These are phyloP conservation scores for Melierax canorus DNA, from an alignment of 2,113 vertebrate genomes.

Conservation along the genomic window DNA sequence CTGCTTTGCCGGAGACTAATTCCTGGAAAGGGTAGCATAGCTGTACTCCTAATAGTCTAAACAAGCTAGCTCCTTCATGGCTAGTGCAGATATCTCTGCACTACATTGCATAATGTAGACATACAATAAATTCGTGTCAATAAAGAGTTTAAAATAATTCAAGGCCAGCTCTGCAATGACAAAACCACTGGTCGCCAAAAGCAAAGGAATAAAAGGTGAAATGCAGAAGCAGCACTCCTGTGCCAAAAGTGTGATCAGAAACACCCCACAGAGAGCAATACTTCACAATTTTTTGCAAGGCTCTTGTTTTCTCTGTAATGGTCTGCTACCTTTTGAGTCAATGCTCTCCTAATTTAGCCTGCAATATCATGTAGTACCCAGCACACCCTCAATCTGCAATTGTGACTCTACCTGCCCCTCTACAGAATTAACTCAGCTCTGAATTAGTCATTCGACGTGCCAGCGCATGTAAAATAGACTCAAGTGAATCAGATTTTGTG, in stretches of 20 bases:
- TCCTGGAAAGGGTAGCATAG: not conserved
- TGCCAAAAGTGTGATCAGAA: not conserved
- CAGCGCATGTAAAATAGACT: not conserved
- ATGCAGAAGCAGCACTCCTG: not conserved
- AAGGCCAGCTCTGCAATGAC: not conserved
- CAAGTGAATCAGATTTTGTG: not conserved
- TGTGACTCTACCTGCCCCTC: constrained; percentile 3
- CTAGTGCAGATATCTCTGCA: not conserved
- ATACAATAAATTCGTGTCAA: not conserved
- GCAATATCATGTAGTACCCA: not conserved
- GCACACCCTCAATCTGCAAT: not conserved
- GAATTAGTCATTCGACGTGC: not conserved
- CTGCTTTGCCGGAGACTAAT: not conserved
- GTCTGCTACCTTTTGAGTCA: not conserved
- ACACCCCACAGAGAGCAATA: not conserved
- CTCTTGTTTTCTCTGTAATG: not conserved
- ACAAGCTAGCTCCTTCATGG: not conserved
- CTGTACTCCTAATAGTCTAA: not conserved
- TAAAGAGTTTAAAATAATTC: not conserved
- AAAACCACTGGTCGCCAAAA: not conserved
- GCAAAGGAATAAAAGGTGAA: not conserved
- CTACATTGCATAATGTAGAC: not conserved
- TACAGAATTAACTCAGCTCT: constrained; percentile 17
- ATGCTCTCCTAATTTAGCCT: not conserved
- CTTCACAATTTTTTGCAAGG: not conserved